Evolutionary conservation across 92 coral and sea anemone genomes (phyloP).

Genomic region (Meandrina meandrites): DNA sequence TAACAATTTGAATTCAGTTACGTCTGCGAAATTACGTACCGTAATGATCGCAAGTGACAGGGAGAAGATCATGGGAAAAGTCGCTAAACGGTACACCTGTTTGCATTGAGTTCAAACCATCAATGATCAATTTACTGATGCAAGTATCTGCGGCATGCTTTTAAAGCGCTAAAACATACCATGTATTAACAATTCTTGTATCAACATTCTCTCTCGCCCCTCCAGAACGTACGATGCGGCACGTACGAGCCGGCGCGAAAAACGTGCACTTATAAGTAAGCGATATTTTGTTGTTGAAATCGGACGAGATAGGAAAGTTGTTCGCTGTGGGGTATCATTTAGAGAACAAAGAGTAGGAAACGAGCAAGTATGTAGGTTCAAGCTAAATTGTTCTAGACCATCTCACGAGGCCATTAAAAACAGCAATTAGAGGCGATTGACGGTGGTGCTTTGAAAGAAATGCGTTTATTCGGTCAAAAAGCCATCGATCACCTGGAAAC

Average conservation of each 20-base stretch:
- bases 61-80: slow-evolving; percentile 29
- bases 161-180: slow-evolving; percentile 15
- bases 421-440: slow-evolving; percentile 46
- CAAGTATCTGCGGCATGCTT: slow-evolving; percentile 27
- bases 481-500: slow-evolving; percentile 35
- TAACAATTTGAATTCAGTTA: slow-evolving; percentile 36
- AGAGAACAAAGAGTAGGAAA: slow-evolving; percentile 39
- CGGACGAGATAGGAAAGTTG: background rate
- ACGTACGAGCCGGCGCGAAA: background rate
- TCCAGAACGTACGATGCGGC: background rate
- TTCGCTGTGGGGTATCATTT: slow-evolving; percentile 35
- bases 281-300: slow-evolving; percentile 32
- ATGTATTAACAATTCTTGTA: background rate
- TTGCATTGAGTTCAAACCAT: slow-evolving; percentile 1
- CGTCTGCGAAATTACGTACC: slow-evolving; percentile 20
- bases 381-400: slow-evolving; percentile 30
- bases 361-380: slow-evolving; percentile 34
- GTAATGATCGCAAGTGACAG: slow-evolving; percentile 20
- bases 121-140: slow-evolving; percentile 29
- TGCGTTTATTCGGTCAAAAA: slow-evolving; percentile 39
- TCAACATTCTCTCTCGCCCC: background rate
- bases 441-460: slow-evolving; percentile 38
- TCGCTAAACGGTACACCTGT: slow-evolving; percentile 34
- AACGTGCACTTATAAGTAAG: background rate
- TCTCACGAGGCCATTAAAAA: slow-evolving; percentile 41